Conservation (phyloP, 53 echinoderm and acorn worm species). For the Pentamera pediparva region DNA sequence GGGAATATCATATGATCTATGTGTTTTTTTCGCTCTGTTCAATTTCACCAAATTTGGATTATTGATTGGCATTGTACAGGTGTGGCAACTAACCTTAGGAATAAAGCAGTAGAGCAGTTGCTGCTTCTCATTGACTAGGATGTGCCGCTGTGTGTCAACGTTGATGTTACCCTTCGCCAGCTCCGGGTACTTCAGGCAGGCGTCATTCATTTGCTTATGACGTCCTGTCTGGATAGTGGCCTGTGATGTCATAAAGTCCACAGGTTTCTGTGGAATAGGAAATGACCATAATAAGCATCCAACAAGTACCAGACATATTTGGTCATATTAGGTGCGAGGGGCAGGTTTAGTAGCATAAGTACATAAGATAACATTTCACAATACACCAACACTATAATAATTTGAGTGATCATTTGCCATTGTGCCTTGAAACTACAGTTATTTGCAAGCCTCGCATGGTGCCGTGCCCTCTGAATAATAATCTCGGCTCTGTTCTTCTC, state of each 20-base stretch:
- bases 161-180: constrained; percentile 48
- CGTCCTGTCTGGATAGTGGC: constrained; percentile 44
- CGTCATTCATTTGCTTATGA: constrained; percentile 23
- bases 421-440: no score
- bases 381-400: no score
- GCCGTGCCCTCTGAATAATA: no score
- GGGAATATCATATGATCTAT: not conserved
- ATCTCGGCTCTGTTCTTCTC: no score
- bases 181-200: constrained; percentile 55
- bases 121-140: constrained; percentile 71
- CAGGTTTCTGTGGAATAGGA: not conserved
- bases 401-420: no score
- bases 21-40: not conserved
- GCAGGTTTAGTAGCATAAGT: no score
- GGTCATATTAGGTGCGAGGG: no score
- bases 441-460: no score
- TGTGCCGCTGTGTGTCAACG: constrained; percentile 63
- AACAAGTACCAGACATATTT: not conserved
- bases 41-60: not conserved
- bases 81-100: no score
- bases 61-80: constrained; percentile 28
- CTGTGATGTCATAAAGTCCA: constrained; percentile 56
- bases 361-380: no score
- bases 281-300: not conserved
- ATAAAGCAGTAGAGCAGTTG: constrained; percentile 73